Evolutionary conservation across 1,140 invertebrate genomes (phyloP).

Genomic region (Pentalonia nigronervosa): DNA sequence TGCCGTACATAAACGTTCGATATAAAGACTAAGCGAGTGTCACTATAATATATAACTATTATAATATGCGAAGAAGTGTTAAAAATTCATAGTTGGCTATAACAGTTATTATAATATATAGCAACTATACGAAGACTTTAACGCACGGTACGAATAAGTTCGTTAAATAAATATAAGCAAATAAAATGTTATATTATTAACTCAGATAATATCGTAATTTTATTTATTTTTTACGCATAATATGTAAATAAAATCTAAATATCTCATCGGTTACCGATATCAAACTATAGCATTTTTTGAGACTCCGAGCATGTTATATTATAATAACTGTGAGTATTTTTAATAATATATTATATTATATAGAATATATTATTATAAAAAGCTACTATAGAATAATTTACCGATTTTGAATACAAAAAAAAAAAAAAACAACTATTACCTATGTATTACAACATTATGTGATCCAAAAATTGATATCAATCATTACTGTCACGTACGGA

Average conservation of each 20-base stretch:
- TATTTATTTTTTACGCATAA: not conserved
- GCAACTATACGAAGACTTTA: not conserved
- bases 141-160: not conserved
- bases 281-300: not conserved
- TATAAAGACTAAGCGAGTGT: not conserved
- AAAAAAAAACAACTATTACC: not conserved
- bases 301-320: not conserved
- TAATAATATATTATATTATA: not conserved
- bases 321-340: not conserved
- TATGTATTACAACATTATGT: too few relatives aligned
- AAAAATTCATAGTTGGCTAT: not conserved
- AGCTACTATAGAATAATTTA: not conserved
- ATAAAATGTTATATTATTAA: not conserved
- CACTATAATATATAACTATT: not conserved
- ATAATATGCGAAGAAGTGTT: not conserved
- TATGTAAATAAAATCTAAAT: not conserved
- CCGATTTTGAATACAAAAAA: not conserved
- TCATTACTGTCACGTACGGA: slow-evolving; percentile 3
- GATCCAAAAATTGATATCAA: slow-evolving; percentile 1
- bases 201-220: not conserved
- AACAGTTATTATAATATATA: not conserved
- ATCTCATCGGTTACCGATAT: not conserved
- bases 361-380: not conserved
- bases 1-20: not conserved
- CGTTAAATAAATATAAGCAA: not conserved